Evolutionary conservation across 2,888 invertebrate genomes (phyloP).

Genomic region (Automeris io): DNA sequence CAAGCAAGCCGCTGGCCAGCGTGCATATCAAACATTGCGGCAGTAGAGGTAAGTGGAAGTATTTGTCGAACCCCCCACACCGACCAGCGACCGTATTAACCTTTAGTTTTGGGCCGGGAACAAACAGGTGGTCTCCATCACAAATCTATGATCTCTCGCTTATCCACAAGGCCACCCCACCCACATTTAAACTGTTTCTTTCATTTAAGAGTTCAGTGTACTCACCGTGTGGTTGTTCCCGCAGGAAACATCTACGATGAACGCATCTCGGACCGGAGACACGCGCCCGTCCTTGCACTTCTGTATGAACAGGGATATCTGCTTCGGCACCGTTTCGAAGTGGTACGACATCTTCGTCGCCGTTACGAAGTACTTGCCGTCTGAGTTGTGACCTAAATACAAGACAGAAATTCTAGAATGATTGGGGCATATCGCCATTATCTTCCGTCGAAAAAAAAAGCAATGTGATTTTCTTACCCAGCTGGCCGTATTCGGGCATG

Average conservation of each 20-base stretch:
- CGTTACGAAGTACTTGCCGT: constrained; percentile 95
- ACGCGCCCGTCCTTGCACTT: constrained; percentile 91
- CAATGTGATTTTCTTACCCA: constrained; percentile 67
- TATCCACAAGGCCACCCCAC: too few relatives aligned
- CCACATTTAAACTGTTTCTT: too few relatives aligned
- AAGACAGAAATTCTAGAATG: not conserved
- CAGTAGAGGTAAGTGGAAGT: too few relatives aligned
- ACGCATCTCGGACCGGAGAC: constrained; percentile 88
- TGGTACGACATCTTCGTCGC: constrained; percentile 92
- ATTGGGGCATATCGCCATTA: not conserved
- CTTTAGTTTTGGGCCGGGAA: too few relatives aligned
- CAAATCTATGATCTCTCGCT: too few relatives aligned
- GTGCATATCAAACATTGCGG: too few relatives aligned
- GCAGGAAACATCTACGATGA: constrained; percentile 93
- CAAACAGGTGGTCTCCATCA: too few relatives aligned
- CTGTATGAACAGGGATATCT: constrained; percentile 90
- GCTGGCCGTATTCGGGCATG: constrained; percentile 93
- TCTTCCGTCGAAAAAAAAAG: not conserved
- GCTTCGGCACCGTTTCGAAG: constrained; percentile 90
- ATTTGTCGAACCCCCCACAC: too few relatives aligned
- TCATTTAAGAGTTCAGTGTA: constrained; percentile 6
- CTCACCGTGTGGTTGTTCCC: constrained; percentile 93
- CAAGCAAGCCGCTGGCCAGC: too few relatives aligned
- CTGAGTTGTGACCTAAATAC: constrained; percentile 90
- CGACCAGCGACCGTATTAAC: too few relatives aligned